phyloP scores from a whole-genome alignment of 2,888 invertebrate genomes.

The Polia nebulosa region DNA sequence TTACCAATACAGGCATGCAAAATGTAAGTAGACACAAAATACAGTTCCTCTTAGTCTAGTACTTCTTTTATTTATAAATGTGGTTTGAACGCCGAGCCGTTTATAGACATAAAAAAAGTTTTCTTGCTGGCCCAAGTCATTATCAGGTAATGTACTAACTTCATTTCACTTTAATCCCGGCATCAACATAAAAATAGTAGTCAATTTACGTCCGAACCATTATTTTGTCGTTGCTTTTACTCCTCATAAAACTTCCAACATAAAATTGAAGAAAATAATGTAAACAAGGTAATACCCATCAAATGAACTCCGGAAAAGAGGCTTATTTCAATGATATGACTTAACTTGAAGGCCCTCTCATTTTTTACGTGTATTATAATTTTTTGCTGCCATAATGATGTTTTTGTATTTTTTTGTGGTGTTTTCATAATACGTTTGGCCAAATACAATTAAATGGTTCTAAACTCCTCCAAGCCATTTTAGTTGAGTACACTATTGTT shows the following conservation, averaged over 20 bases:
- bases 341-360: slow-evolving; percentile 7
- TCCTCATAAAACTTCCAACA: slow-evolving; percentile 45
- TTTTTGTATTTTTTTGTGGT: not conserved
- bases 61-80: not conserved
- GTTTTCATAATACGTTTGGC: not conserved
- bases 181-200: slow-evolving; percentile 55
- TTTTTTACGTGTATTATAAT: not conserved
- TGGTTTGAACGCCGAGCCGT: not conserved
- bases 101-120: slow-evolving; percentile 33
- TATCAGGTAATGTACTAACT: slow-evolving; percentile 33
- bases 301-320: slow-evolving; percentile 44
- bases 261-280: slow-evolving; percentile 55
- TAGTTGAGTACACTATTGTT: too few relatives aligned
- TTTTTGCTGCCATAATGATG: not conserved
- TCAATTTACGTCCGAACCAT: slow-evolving; percentile 49
- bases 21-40: too few relatives aligned
- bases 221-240: slow-evolving; percentile 40
- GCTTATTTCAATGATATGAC: slow-evolving; percentile 47
- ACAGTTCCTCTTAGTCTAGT: too few relatives aligned
- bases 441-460: too few relatives aligned
- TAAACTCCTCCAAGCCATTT: too few relatives aligned
- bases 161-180: slow-evolving; percentile 36
- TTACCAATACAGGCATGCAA: too few relatives aligned
- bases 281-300: slow-evolving; percentile 46
- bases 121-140: slow-evolving; percentile 10